Conservation (phyloP, 2,113 vertebrate genomes). For the Urocynchramus pylzowi region DNA sequence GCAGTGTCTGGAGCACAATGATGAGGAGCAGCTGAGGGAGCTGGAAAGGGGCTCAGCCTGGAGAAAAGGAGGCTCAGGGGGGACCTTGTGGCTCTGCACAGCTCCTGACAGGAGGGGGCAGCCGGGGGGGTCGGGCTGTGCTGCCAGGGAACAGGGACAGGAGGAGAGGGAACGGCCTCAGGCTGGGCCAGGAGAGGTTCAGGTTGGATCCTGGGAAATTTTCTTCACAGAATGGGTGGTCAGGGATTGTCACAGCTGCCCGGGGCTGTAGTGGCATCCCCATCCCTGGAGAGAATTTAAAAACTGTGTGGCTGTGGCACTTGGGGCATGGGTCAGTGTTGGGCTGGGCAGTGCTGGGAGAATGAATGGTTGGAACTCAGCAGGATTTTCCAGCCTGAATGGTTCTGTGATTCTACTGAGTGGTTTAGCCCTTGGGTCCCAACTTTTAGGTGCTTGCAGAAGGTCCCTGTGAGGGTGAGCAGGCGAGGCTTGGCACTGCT, state of each 20-base stretch:
- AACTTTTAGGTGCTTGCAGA: neutral
- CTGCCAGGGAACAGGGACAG: neutral
- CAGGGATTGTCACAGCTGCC: neutral
- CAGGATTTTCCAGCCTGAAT: neutral
- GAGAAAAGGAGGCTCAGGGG: neutral
- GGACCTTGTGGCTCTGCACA: neutral
- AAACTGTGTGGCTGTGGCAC: fast-evolving
- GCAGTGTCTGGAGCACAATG: neutral
- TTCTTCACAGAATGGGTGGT: neutral
- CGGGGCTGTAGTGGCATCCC: neutral
- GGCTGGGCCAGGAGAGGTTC: fast-evolving
- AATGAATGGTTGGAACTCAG: neutral
- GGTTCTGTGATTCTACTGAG: neutral
- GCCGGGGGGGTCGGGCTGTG: fast-evolving
- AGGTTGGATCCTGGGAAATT: neutral
- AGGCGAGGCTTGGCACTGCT: neutral
- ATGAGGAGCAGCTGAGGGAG: neutral
- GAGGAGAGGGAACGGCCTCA: fast-evolving
- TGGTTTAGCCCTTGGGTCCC: neutral
- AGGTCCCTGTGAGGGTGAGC: neutral
- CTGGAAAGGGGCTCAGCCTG: neutral
- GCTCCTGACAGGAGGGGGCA: neutral
- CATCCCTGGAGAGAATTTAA: neutral
- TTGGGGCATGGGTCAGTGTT: fast-evolving
- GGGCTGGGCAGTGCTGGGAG: neutral